Base-by-base conservation (phyloP, 2,113 vertebrate species). In the Cyprinus carpio region DNA sequence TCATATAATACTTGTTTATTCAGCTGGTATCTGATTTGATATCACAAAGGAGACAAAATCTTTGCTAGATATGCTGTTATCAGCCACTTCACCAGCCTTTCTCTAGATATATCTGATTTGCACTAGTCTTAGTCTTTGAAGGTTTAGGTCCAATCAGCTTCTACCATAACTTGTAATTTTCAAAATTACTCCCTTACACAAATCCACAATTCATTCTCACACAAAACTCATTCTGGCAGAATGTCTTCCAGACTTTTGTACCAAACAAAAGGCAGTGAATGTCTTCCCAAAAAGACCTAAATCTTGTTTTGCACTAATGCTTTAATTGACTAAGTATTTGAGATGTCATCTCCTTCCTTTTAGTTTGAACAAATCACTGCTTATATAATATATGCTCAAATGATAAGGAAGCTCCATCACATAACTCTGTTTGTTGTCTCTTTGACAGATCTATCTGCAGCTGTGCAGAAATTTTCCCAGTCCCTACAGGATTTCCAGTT, bases 401-500 rank as follows among this genome's bases (percentile, higher is more conserved):
- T 27, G 18, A 4, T 4, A 67, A 25, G 3, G 16, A 79, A 65
- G 51, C n/a, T 82, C 31, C 51, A 23, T 69, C 29, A 72, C 13
- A 29, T 54, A 58, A 80, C 8, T 89, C 8, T 89, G 11, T 60
- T 60, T 23, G 56, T 76, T 74, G 91, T 58, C 31, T 71, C 11
- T 75, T 72, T 92, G 86, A 12, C 92, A 99, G 97, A 96, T 94
- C 93, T 99, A 75, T 99, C 98, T 87, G 95, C 96, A 84, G 97
- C 98, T 75, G 97, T 99, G 23, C 97, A 97, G 92, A 97, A 97
- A 83, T 99, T 99, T 93, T 99, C 97, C 20, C 97, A 99, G 89
- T 99, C 97, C 15, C 92, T 99, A 4, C 97, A 98, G 91, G 97
- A 98, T 90, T 99, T 99, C 92, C 97, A 99, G 85, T 98, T 99